phyloP scores from a whole-genome alignment of 2,113 vertebrate species.

The Tonatia bakeri region DNA sequence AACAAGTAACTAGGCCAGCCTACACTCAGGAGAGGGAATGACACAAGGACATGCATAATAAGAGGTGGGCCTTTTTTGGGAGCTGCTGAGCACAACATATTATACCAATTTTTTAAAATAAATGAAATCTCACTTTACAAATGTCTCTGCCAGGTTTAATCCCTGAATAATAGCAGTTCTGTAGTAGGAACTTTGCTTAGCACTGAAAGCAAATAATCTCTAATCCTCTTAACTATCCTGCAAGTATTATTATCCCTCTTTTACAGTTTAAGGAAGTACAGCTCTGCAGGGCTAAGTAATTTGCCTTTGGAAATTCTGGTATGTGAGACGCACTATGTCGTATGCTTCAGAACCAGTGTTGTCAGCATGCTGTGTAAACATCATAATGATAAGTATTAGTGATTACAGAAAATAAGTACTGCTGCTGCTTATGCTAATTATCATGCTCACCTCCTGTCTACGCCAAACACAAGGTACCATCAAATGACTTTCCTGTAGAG shows the following conservation, averaged over 20 bases:
- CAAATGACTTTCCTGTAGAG: not conserved
- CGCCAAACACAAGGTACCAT: not conserved
- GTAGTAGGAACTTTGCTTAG: conserved; percentile 29
- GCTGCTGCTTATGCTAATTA: not conserved
- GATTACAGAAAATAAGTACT: not conserved
- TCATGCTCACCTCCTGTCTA: not conserved
- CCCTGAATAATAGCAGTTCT: conserved; percentile 16
- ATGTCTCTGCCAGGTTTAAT: conserved; percentile 36
- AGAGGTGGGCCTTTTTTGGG: not conserved
- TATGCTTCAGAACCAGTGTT: not conserved
- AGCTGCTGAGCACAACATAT: not conserved
- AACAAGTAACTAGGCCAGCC: not conserved
- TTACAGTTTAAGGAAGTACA: conserved; percentile 20
- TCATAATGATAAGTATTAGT: not conserved
- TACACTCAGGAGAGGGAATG: not conserved
- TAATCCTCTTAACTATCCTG: conserved; percentile 61
- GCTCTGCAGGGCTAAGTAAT: conserved; percentile 17
- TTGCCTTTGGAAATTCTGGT: conserved; percentile 46
- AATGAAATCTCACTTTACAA: conserved; percentile 42
- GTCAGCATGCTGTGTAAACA: conserved; percentile 5
- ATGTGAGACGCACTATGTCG: not conserved
- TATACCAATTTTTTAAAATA: not conserved
- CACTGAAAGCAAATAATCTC: conserved; percentile 42
- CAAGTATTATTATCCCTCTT: not conserved
- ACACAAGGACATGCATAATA: not conserved